Evolutionary conservation across 2,888 invertebrate species (phyloP), one percentile per base, ranked within the genome.

Genomic region (Drosophila formosana): DNA sequence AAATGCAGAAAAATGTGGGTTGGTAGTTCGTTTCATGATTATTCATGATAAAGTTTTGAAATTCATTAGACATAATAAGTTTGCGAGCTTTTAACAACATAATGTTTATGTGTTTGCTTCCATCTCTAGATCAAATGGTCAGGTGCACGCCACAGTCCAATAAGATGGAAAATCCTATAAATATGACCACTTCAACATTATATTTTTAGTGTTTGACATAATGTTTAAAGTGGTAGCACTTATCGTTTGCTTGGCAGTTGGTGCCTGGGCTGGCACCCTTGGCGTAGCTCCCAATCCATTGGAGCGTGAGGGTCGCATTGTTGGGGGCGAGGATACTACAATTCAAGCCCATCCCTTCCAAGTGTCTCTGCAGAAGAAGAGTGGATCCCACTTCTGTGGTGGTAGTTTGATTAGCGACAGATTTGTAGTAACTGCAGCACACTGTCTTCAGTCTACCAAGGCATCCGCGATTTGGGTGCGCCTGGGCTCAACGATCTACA

Each of bases 311-410:
- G 91, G 90, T 3, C 89, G 91, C 55, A 93, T 93, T 65, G 93
- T 93, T 2, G 93, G 93, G n/a, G 93, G 93, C n/a, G 78, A 80
- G 26, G 76, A 84, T 45, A 92, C 91, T 2, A 76, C 89, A 4
- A 93, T 93, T 50, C 67, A 80, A 11, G 83, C 90, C 3, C 90
- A 91, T 74, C 93, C 93, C 4, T 93, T 92, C 69, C 93, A 93
- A 85, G 91, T 93, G 0, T 93, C 93, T 0, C 64, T 93, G 34
- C 90, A 91, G 52, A 87, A 78, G 34, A 71, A 76, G 4, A 1
- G 47, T 0, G 89, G 86, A 9, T 58, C 39, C 4, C 93, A 93
- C 72, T 89, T 90, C 47, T 93, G 93, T 66, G 93, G 93, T 8
- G 93, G 92, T 13, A 91, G 91, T 5, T 89, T 93, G 25, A 84